phyloP scores from a whole-genome alignment of 2,888 invertebrate species.

The Gasteruption jaculator region DNA sequence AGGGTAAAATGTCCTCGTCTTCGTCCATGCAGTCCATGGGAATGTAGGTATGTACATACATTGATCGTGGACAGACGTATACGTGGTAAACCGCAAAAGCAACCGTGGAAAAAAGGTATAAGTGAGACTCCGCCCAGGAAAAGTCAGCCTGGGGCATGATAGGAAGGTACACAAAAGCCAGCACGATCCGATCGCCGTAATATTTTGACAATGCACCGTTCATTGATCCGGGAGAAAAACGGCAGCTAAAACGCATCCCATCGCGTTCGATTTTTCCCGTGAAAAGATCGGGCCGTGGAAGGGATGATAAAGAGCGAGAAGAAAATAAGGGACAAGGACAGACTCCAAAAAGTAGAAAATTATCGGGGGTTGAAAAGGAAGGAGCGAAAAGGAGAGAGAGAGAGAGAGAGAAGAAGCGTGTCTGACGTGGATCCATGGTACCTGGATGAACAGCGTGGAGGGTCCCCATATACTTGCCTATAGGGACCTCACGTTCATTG shows the following conservation, averaged over 20 bases:
- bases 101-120: no score
- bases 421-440: slow-evolving; percentile 19
- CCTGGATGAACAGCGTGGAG: slow-evolving; percentile 23
- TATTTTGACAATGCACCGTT: slow-evolving; percentile 50
- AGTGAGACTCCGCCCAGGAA: no score
- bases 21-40: no score
- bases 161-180: slow-evolving; percentile 33
- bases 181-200: slow-evolving; percentile 43
- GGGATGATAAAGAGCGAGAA: slow-evolving; percentile 20
- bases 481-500: slow-evolving; percentile 31
- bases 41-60: no score
- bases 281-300: slow-evolving; percentile 16
- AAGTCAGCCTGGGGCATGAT: slow-evolving; percentile 41
- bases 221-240: slow-evolving; percentile 30
- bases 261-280: slow-evolving; percentile 24
- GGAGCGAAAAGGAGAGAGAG: slow-evolving; percentile 23
- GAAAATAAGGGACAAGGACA: slow-evolving; percentile 11
- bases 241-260: slow-evolving; percentile 21
- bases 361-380: slow-evolving; percentile 26
- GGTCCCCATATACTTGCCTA: slow-evolving; percentile 18
- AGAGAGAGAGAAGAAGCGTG: slow-evolving; percentile 13
- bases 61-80: no score
- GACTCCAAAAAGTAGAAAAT: no score
- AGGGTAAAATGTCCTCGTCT: no score
- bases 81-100: no score